Conservation (phyloP, 2,113 vertebrate species). For the Scortum barcoo region DNA sequence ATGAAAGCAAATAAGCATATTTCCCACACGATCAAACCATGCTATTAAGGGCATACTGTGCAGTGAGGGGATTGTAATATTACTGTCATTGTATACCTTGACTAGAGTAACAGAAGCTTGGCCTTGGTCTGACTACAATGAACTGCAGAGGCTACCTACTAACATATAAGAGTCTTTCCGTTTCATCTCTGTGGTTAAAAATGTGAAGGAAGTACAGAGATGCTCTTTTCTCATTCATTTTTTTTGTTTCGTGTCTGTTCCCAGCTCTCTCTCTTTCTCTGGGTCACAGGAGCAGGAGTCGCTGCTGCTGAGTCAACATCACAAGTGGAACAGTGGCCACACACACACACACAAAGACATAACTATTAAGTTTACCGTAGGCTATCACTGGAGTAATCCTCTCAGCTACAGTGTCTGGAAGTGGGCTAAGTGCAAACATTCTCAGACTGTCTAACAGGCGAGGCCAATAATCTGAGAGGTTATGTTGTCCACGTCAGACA, state of each 20-base stretch:
- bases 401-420: constrained; percentile 51
- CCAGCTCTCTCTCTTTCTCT: constrained; percentile 61
- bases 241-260: constrained; percentile 38
- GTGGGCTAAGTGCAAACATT: constrained; percentile 53
- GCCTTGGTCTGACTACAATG: neutral
- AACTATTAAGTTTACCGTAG: constrained; percentile 36
- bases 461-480: constrained; percentile 43
- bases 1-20: neutral
- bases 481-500: constrained; percentile 31
- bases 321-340: constrained; percentile 68
- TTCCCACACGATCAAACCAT: neutral
- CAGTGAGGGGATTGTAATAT: neutral
- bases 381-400: constrained; percentile 55
- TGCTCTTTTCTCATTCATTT: constrained; percentile 49
- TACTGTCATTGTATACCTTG: neutral
- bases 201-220: too few species aligned
- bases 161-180: neutral
- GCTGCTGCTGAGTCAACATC: constrained; percentile 78
- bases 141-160: neutral
- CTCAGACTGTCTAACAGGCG: constrained; percentile 55
- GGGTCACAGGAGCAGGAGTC: constrained; percentile 67
- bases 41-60: neutral
- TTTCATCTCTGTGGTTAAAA: constrained; percentile 12
- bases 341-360: constrained; percentile 5
- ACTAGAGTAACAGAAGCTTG: neutral